Conservation (phyloP, 2,113 vertebrate species). For the Argyrosomus japonicus region DNA sequence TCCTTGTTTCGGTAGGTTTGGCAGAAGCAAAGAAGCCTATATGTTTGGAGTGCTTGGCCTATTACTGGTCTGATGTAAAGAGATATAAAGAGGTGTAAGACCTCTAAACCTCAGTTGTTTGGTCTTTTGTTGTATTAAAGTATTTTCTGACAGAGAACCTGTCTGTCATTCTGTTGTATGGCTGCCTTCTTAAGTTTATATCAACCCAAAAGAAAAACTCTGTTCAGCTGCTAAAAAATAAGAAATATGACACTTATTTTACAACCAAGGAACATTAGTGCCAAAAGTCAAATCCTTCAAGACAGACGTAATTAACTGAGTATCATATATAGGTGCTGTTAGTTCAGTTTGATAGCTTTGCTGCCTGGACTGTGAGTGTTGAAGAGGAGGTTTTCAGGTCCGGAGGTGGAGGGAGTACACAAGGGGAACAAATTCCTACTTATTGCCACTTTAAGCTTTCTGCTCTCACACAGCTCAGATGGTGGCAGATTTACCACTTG, state of each 20-base stretch:
- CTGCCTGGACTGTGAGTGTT: no score
- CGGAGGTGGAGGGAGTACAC: no score
- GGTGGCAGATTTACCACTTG: neutral
- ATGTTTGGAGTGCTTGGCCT: neutral
- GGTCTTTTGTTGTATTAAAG: neutral
- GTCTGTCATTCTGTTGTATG: neutral
- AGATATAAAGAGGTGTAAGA: neutral
- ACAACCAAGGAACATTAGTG: conserved; percentile 10
- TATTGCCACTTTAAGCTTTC: no score
- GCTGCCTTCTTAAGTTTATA: neutral
- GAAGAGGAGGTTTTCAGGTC: no score
- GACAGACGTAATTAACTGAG: conserved; percentile 16
- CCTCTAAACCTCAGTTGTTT: neutral
- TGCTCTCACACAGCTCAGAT: no score
- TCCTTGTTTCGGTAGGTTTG: neutral
- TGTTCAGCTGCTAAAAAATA: neutral
- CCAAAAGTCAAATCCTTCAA: conserved; percentile 12
- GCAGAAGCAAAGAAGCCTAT: neutral
- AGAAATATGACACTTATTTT: conserved; percentile 21
- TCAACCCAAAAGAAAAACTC: conserved; percentile 2
- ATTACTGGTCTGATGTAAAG: neutral
- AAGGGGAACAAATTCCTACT: no score
- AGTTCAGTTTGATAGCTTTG: no score
- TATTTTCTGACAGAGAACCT: neutral
- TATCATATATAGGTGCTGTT: no score